phyloP scores from a whole-genome alignment of 2,113 vertebrate species.

The Columba livia region DNA sequence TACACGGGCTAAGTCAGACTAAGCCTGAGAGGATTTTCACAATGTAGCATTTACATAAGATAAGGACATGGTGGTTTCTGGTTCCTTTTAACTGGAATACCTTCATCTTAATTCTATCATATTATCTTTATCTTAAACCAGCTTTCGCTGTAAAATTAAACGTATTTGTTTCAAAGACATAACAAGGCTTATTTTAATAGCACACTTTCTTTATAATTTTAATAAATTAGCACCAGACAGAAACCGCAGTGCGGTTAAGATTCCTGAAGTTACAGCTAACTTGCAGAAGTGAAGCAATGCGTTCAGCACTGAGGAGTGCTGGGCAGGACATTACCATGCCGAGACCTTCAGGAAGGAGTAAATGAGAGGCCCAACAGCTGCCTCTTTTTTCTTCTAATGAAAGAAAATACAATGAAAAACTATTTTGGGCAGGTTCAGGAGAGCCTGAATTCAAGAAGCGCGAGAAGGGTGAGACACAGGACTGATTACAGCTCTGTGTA shows the following conservation, averaged over 20 bases:
- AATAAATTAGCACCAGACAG: not conserved
- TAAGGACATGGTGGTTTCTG: conserved; percentile 43
- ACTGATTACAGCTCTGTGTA: not conserved
- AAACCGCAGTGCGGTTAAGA: not conserved
- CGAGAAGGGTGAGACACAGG: not conserved
- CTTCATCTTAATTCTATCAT: conserved; percentile 34
- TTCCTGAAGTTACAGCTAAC: not conserved
- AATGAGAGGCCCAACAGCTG: not conserved
- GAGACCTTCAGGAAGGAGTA: not conserved
- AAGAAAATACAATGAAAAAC: not conserved
- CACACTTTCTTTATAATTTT: not conserved
- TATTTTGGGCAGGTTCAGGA: not conserved
- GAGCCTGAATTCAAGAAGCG: not conserved
- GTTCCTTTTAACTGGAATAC: conserved; percentile 55
- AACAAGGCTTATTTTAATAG: not conserved
- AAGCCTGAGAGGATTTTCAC: conserved; percentile 66
- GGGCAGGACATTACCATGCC: not conserved
- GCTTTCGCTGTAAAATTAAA: not conserved
- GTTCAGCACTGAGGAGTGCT: not conserved
- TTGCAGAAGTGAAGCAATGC: not conserved
- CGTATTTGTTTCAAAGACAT: not conserved
- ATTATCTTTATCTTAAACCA: conserved; percentile 21
- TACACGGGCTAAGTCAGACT: conserved; percentile 46
- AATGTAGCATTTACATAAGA: conserved; percentile 49
- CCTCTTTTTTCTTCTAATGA: not conserved